Base-by-base conservation (phyloP, 1,140 invertebrate species). In the Trachymyrmex cornetzi region DNA sequence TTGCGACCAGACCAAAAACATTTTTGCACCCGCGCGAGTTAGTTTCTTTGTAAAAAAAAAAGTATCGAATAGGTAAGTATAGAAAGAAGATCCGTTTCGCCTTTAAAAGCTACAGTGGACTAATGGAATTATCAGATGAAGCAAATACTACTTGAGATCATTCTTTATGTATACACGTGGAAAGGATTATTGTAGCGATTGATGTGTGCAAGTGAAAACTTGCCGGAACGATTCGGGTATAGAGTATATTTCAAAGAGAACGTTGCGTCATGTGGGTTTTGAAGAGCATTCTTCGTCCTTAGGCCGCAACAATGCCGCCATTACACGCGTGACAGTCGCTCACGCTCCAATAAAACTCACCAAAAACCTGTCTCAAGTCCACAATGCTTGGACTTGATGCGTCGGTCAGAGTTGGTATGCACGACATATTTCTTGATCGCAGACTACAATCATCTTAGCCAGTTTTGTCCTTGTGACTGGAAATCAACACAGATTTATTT, bases 91-190 rank as follows among this genome's bases (percentile, higher is more conserved):
- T 89, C 50, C 59, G 85, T 82, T 85, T 74, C 61, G 55, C 71
- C 64, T 71, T 64, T 77, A 77, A 88, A 50, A 88, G 61, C 63
- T 69, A 88, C 72, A 66, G 71, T 77, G 22, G 80, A 67, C 89
- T 93, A 93, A 93, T 93, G 91, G 93, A 93, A 92, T 93, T 91
- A 92, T 93, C 91, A 89, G 86, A 87, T 87, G 19, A 81, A 85
- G 87, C 57, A 53, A 27, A 82, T 85, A 85, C 77, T 85, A 85
- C 77, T 77, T 48, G 75, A 74, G 63, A 89, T 89, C 63, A 14
- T 86, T 85, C 85, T 87, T 85, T 89, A 48, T 77, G 57, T 64
- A 34, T 61, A 75, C 86, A 77, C 55, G 85, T 87, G 61, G 63
- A 38, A 44, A 53, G 63, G 61, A 90, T 80, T 67, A 77, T 19